Conservation (phyloP, 2,888 invertebrate genomes). For the Hypolimnas misippus region DNA sequence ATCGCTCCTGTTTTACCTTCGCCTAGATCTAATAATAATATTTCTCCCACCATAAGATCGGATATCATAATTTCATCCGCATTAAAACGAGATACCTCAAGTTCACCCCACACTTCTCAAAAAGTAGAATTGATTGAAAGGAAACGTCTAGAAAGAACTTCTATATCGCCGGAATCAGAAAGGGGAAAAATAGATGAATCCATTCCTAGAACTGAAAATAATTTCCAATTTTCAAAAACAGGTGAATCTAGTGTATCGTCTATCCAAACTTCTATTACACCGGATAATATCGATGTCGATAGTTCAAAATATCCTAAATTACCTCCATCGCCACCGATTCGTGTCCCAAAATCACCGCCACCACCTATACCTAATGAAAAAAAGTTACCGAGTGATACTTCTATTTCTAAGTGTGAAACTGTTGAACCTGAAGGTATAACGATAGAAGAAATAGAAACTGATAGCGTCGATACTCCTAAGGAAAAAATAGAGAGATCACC, state of each 20-base stretch:
- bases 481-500: slow-evolving; percentile 41
- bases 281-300: slow-evolving; percentile 21
- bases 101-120: slow-evolving; percentile 54
- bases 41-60: slow-evolving; percentile 58
- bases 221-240: slow-evolving; percentile 48
- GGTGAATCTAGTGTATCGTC: slow-evolving; percentile 58
- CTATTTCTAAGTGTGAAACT: slow-evolving; percentile 31
- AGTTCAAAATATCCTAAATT: slow-evolving; percentile 40
- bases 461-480: slow-evolving; percentile 35
- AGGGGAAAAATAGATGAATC: slow-evolving; percentile 39
- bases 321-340: slow-evolving; percentile 46
- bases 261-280: slow-evolving; percentile 25
- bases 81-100: slow-evolving; percentile 58
- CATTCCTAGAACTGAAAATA: slow-evolving; percentile 34
- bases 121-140: slow-evolving; percentile 52
- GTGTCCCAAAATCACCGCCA: slow-evolving; percentile 64
- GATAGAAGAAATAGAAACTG: slow-evolving; percentile 36
- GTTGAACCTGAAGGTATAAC: slow-evolving; percentile 34
- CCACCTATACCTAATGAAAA: slow-evolving; percentile 55
- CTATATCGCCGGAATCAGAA: slow-evolving; percentile 59
- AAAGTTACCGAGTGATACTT: slow-evolving; percentile 42
- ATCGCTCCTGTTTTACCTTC: slow-evolving; percentile 61
- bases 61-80: slow-evolving; percentile 59
- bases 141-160: slow-evolving; percentile 53
- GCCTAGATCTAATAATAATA: slow-evolving; percentile 57